Evolutionary conservation across 2,888 invertebrate genomes (phyloP).

Genomic region (Synergus laeviventris): DNA sequence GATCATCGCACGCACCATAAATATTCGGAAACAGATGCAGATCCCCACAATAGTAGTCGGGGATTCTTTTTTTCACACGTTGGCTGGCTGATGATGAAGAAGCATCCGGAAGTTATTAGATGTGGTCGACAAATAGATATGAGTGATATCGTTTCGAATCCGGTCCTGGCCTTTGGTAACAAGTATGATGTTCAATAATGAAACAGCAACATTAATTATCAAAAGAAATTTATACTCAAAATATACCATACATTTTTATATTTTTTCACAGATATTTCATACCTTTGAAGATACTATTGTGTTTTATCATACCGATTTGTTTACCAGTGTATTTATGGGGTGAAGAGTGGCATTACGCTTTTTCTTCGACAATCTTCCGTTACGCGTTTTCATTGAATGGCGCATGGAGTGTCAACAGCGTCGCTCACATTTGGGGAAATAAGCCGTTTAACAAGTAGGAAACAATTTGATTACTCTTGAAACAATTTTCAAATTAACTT

Average conservation of each 20-base stretch:
- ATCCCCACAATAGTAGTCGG: constrained; percentile 88
- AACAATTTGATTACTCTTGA: background rate
- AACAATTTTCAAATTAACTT: background rate
- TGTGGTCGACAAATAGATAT: constrained; percentile 88
- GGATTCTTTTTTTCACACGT: constrained; percentile 96
- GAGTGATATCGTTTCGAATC: constrained; percentile 87
- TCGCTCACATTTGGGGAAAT: constrained; percentile 77
- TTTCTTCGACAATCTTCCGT: constrained; percentile 77
- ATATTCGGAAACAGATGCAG: constrained; percentile 84
- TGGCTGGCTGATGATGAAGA: constrained; percentile 94
- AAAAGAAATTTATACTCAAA: too few species aligned
- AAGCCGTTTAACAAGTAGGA: constrained; percentile 70
- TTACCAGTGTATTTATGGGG: constrained; percentile 79
- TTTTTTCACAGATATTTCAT: constrained; percentile 76
- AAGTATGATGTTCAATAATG: constrained; percentile 77
- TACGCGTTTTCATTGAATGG: constrained; percentile 77
- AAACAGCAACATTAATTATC: background rate
- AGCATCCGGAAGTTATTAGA: constrained; percentile 89
- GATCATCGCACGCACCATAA: constrained; percentile 88
- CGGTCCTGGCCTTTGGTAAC: constrained; percentile 86
- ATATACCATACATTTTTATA: constrained; percentile 12
- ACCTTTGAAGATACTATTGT: constrained; percentile 77
- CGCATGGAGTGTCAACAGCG: constrained; percentile 81
- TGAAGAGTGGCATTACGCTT: constrained; percentile 77
- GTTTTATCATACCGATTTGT: constrained; percentile 79